phyloP scores from a whole-genome alignment of 2,113 vertebrate species.

The Psettodes erumei region DNA sequence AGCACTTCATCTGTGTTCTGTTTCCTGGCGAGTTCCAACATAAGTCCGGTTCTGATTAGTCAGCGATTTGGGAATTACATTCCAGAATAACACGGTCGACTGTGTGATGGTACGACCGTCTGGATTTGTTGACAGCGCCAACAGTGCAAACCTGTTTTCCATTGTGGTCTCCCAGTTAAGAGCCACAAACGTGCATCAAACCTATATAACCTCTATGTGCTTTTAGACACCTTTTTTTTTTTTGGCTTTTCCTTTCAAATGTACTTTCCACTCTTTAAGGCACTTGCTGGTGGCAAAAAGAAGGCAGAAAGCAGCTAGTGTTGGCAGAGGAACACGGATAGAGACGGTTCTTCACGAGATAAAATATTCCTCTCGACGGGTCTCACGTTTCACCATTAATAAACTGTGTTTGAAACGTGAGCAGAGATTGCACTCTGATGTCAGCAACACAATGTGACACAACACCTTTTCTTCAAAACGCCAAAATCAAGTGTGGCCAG shows the following conservation, averaged over 20 bases:
- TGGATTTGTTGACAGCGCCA: background rate
- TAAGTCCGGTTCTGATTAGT: background rate
- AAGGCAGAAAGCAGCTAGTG: slow-evolving; percentile 58
- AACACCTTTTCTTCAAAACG: background rate
- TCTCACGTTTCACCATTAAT: slow-evolving; percentile 5
- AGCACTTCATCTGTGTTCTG: background rate
- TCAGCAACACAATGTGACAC: slow-evolving; percentile 7
- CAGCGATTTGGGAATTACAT: background rate
- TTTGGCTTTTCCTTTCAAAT: slow-evolving; percentile 40
- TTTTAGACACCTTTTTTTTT: slow-evolving; percentile 17
- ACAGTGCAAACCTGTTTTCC: background rate
- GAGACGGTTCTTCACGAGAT: background rate
- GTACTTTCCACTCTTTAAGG: slow-evolving; percentile 64
- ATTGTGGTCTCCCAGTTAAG: background rate
- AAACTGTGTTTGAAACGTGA: slow-evolving; percentile 8
- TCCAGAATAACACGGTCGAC: background rate
- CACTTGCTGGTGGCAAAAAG: slow-evolving; percentile 70
- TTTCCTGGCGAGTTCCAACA: background rate
- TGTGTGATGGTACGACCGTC: background rate
- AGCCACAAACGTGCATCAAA: slow-evolving; percentile 11
- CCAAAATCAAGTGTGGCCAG: background rate
- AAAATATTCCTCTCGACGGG: background rate
- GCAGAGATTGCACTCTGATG: slow-evolving; percentile 3
- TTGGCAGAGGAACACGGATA: background rate
- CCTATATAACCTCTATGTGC: background rate